Base-by-base conservation (phyloP, 2,797 vertebrate genomes). In the Cryptoprocta ferox region DNA sequence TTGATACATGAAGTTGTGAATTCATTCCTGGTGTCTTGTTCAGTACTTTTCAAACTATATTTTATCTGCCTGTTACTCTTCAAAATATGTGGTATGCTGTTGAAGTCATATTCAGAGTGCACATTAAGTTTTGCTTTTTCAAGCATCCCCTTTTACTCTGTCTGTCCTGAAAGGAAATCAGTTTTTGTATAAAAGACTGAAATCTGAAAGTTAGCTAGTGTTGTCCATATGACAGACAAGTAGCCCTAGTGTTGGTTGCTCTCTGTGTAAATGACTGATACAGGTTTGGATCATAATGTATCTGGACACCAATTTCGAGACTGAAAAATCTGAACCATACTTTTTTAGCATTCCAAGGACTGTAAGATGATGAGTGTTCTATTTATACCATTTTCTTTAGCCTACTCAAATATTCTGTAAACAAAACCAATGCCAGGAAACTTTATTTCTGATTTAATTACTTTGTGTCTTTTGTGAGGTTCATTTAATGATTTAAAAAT, bases 391-490 rank as follows among this genome's bases (percentile, higher is more conserved):
- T 73, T 86, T 76, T 85, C 65, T 71, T 85, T 82, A 37, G 15
- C 12, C 13, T 75, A n/a, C 3, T 95, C 4, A 81, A 37, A 83
- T 5, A 79, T 80, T 59, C 21, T 53, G 4, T n/a, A 50, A 66
- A 30, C 4, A 92, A 82, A 78, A 70, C 80, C 15, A 79, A 12
- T 39, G 32, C 15, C 10, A 53, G 14, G 8, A 80, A 83, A 61
- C 19, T 91, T 91, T 66, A 8, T 82, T 96, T 96, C 80, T 89
- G 24, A 80, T 76, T 95, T 93, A 87, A 71, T 68, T 92, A 45
- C 4, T 26, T 71, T 76, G 5, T 3, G 6, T 84, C 30, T 84
- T 68, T 61, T 16, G 2, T 79, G 28, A 84, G 90, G 37, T 39
- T 90, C 21, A 48, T 94, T 50, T 87, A 65, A 75, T 66, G 9